Base-by-base conservation (phyloP, 92 coral and sea anemone species). In the Virgularia gustaviana region DNA sequence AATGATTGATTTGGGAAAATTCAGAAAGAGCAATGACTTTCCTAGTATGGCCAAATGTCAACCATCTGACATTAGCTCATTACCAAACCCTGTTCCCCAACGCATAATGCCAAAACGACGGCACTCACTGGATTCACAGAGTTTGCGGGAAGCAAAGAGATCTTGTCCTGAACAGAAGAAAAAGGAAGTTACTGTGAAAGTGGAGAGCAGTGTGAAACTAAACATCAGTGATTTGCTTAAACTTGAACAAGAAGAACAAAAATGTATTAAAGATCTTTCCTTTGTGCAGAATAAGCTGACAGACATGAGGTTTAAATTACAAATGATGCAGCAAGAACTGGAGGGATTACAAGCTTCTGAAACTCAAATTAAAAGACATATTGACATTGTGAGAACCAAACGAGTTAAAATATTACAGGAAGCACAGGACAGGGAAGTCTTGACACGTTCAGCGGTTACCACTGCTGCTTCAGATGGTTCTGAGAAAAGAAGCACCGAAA, bases 241-340 rank as follows among this genome's bases (percentile, higher is more conserved):
- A n/a, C 86, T 94, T 15, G 99, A 94, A 75, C 84, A 84, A 45
- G 94, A 94, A 33, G 99, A 94, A 20, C 99, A 87, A 72, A 79
- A 77, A 19, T 91, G 89, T 62, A 61, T 87, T 33, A 85, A 89
- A 51, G 84, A 85, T 51, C 73, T 94, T 1, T 78, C 86, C 19
- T 67, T 67, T 0, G 88, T 88, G 13, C 99, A 87, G 64, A 76
- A 81, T 3, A 83, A 86, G 41, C 39, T 86, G 55, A 87, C 83
- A 70, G 77, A 57, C 13, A 83, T 86, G 13, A 88, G 89, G 10
- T 63, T 86, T 11, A 89, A 87, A 45, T 81, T 94, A 51, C 99
- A 94, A 78, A 72, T 84, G 24, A 61, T 94, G 47, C 85, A 88
- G 70, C 82, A 81, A 20, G 99, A 86, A 38, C 82, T 94, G 72